Evolutionary conservation across 2,888 invertebrate genomes (phyloP).

Genomic region (Euplagia quadripunctaria): DNA sequence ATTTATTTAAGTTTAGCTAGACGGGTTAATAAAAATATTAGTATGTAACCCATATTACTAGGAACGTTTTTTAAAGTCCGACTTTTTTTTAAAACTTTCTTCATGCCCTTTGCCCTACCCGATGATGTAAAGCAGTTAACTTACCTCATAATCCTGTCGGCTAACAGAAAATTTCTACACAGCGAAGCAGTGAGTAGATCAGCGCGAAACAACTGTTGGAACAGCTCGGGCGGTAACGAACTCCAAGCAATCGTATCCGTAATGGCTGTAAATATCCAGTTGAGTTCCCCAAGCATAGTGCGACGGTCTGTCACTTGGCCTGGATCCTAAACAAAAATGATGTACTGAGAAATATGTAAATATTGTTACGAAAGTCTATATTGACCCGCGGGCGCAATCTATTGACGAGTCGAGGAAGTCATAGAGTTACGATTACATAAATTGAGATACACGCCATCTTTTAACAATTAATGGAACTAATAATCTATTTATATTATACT

Average conservation of each 20-base stretch:
- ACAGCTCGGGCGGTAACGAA: constrained; percentile 96
- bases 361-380: too few species aligned
- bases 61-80: not conserved
- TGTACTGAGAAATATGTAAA: too few species aligned
- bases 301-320: constrained; percentile 97
- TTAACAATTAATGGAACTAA: too few species aligned
- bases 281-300: constrained; percentile 99
- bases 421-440: too few species aligned
- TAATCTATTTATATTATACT: too few species aligned
- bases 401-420: too few species aligned
- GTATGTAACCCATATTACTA: not conserved
- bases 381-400: too few species aligned
- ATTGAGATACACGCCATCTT: too few species aligned
- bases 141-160: constrained; percentile 96
- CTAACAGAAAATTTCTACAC: constrained; percentile 98
- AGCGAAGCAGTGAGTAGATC: constrained; percentile 99
- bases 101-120: not conserved
- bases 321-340: constrained; percentile 89
- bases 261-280: constrained; percentile 99
- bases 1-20: not conserved
- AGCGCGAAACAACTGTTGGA: constrained; percentile 98
- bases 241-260: constrained; percentile 99
- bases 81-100: not conserved
- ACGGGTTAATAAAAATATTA: too few species aligned
- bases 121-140: not conserved